Conservation (phyloP, 2,797 vertebrate species). For the Steatocranus sp. region DNA sequence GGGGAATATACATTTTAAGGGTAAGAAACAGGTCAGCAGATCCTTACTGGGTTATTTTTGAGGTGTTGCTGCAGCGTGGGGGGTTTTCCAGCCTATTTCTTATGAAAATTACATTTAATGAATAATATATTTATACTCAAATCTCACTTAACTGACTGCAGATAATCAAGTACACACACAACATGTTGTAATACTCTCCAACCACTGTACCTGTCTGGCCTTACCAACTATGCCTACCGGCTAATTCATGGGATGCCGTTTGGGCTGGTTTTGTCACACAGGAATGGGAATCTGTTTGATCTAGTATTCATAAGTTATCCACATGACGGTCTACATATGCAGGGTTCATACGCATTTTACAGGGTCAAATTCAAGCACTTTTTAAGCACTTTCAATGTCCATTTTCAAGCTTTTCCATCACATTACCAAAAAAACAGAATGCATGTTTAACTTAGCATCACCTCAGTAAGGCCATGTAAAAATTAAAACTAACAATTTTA, state of each 20-base stretch:
- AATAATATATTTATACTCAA: background rate
- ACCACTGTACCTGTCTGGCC: background rate
- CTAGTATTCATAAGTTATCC: background rate
- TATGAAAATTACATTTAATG: background rate
- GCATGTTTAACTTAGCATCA: background rate
- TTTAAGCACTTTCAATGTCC: too few relatives aligned
- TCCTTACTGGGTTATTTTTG: background rate
- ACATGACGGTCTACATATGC: background rate
- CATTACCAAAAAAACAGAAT: background rate
- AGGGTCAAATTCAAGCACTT: background rate
- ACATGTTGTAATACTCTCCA: background rate
- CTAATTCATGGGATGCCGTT: accelerated
- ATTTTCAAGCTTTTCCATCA: background rate
- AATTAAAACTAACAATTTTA: accelerated
- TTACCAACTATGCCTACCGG: background rate
- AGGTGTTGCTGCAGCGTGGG: background rate
- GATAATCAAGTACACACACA: background rate
- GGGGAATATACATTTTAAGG: background rate
- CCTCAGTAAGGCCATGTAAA: background rate
- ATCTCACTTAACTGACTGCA: background rate
- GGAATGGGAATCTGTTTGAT: background rate
- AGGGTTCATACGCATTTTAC: accelerated
- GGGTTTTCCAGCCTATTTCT: background rate
- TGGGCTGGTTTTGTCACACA: background rate
- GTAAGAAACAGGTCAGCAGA: background rate